Conservation (phyloP, 2,113 vertebrate species). For the Prochilodus magdalenae region DNA sequence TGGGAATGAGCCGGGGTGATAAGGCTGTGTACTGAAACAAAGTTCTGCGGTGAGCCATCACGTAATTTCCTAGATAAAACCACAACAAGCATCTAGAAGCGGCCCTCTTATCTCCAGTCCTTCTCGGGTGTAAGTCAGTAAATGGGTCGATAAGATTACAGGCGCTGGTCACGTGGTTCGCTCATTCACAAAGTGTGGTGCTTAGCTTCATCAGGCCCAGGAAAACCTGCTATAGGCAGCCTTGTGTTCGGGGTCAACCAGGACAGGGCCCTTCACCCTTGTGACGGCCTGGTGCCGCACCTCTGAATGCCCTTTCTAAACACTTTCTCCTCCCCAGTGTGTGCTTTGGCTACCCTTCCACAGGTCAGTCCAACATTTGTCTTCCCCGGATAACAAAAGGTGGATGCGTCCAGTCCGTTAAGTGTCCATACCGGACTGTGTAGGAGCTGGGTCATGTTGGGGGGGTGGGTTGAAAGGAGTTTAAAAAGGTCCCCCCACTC, state of each 20-base stretch:
- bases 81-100: background rate
- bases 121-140: background rate
- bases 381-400: conserved; percentile 74
- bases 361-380: conserved; percentile 28
- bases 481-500: conserved; percentile 64
- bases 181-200: conserved; percentile 26
- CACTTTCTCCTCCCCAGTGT: conserved; percentile 9
- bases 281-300: background rate
- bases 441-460: conserved; percentile 37
- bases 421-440: conserved; percentile 56
- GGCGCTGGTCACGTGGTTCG: conserved; percentile 21
- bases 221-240: background rate
- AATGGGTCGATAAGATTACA: conserved; percentile 23
- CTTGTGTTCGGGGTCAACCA: background rate
- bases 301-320: background rate
- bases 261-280: conserved; percentile 30
- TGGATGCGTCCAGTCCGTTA: conserved; percentile 54
- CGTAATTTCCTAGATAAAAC: background rate
- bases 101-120: background rate
- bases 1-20: background rate
- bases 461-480: conserved; percentile 49
- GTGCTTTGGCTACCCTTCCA: conserved; percentile 2
- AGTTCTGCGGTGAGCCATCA: background rate
- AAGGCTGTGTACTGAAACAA: background rate
- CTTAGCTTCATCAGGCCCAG: background rate